phyloP scores from a whole-genome alignment of 2,113 vertebrate genomes.

The Gallinago jamesoni region DNA sequence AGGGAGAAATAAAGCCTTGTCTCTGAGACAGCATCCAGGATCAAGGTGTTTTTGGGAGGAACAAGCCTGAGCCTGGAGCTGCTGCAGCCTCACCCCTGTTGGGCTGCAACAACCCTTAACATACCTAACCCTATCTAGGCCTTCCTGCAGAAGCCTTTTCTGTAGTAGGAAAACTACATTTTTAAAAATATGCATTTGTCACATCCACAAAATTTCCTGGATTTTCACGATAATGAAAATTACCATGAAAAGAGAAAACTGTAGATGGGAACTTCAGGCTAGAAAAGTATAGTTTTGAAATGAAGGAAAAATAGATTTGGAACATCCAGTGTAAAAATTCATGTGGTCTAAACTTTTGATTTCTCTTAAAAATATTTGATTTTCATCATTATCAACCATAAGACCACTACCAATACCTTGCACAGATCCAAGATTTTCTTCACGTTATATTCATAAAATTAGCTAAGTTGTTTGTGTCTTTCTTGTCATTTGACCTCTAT shows the following conservation, averaged over 20 bases:
- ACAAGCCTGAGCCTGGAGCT: not conserved
- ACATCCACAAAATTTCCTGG: not conserved
- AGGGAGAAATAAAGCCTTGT: not conserved
- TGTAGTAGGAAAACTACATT: not conserved
- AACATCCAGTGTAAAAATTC: not conserved
- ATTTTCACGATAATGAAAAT: not conserved
- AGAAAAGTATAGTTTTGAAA: not conserved
- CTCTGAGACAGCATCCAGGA: not conserved
- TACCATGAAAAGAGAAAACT: not conserved
- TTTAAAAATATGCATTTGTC: rapidly evolving
- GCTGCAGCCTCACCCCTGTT: not conserved
- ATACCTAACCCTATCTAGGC: not conserved
- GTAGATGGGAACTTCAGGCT: not conserved
- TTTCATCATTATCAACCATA: not conserved
- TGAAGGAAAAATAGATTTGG: not conserved
- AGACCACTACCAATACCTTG: not conserved
- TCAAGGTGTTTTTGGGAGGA: not conserved
- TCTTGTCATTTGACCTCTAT: not conserved
- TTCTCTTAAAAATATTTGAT: not conserved
- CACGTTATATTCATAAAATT: not conserved
- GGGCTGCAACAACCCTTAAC: not conserved
- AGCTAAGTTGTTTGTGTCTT: not conserved
- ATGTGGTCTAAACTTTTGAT: not conserved
- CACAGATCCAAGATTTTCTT: not conserved
- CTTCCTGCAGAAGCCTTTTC: not conserved